Conservation (phyloP, 2,888 invertebrate species). For the Nymphalis c-album region DNA sequence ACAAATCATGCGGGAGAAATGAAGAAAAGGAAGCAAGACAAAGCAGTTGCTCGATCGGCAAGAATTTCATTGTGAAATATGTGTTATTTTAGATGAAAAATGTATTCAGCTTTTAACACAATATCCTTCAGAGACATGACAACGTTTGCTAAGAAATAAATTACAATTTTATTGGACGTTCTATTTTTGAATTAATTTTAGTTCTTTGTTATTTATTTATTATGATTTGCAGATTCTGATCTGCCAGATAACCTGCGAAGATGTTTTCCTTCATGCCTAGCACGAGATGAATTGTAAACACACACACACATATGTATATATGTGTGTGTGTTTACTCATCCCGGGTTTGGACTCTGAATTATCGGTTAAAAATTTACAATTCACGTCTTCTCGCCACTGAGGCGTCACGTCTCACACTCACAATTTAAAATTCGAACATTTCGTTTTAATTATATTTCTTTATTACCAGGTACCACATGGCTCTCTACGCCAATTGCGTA, state of each 20-base stretch:
- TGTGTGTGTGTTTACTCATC: too few species aligned
- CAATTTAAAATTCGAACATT: background rate
- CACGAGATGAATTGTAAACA: too few species aligned
- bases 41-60: conserved; percentile 68
- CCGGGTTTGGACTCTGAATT: too few species aligned
- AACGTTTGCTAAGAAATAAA: conserved; percentile 6
- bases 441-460: background rate
- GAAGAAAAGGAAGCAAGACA: conserved; percentile 63
- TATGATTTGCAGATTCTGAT: too few species aligned
- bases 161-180: conserved; percentile 4
- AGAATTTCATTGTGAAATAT: conserved; percentile 71
- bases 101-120: conserved; percentile 59
- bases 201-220: background rate
- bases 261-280: too few species aligned
- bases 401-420: too few species aligned
- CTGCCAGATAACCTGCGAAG: too few species aligned
- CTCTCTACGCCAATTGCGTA: background rate
- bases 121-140: background rate
- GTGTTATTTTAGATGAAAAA: conserved; percentile 67
- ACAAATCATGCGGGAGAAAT: conserved; percentile 69
- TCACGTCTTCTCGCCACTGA: too few species aligned
- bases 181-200: background rate
- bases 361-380: too few species aligned
- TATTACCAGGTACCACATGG: background rate
- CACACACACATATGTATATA: too few species aligned